Evolutionary conservation across 2,888 invertebrate genomes (phyloP), one percentile per base, ranked within the genome.

Genomic region (Drosophila pseudotakahashii): DNA sequence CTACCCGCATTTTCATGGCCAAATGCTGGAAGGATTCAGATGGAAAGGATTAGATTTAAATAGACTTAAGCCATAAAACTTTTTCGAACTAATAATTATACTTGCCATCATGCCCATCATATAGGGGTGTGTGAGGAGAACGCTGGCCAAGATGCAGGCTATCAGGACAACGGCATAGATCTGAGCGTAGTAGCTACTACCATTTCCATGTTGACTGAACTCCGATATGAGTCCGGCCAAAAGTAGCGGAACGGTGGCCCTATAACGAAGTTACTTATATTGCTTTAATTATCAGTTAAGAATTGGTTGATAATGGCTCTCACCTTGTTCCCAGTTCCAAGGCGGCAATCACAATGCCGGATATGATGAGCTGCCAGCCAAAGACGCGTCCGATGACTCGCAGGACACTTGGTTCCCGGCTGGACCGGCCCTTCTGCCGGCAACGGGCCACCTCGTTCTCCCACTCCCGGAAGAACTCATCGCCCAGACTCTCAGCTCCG

Each of bases 111-210:
- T 71, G 6, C 64, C 72, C 64, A 71, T 95, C 95, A 98, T 97
- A 89, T 96, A 97, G 0, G 97, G 97, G 92, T 99, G 99, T 62
- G 96, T 94, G 11, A 96, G 93, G 76, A 97, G 93, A 45, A 97
- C 95, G 84, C 95, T 95, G 30, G 96, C 81, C 0, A 95, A 94
- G 0, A 96, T 96, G 84, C 96, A 96, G 3, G 95, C 74, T 6
- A 96, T 94, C 54, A 97, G 94, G 0, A 94, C 94, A 0, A 93
- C 93, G 0, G 97, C 96, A 90, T 96, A 97, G 54, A 95, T 89
- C 89, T 96, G 97, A 0, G 97, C 97, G 26, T 95, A 68, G n/a
- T 72, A 23, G 10, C 68, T 73, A 41, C 71, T 64, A 23, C 76
- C 72, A 68, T 76, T 14, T 11, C 55, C 66, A 14, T 67, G 26